Conservation (phyloP, 2,888 invertebrate species). For the Brachylomia viminalis region DNA sequence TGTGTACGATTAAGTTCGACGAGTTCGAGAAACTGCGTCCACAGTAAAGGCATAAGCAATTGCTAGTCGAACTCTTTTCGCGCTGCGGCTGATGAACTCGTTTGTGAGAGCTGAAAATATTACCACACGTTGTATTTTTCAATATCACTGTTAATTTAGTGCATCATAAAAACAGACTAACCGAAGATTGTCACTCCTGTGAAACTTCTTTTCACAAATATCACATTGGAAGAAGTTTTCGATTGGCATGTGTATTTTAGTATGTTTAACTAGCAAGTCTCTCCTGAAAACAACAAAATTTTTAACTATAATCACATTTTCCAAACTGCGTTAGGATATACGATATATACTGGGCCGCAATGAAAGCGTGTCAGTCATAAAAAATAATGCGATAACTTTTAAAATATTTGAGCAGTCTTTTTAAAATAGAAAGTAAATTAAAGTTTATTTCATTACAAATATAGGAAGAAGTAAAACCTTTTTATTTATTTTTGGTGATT, state of each 20-base stretch:
- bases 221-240: conserved; percentile 90
- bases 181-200: conserved; percentile 90
- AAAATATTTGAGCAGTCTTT: no score
- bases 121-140: conserved; percentile 14
- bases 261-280: conserved; percentile 92
- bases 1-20: conserved; percentile 92
- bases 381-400: no score
- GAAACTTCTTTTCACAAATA: conserved; percentile 90
- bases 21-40: conserved; percentile 91
- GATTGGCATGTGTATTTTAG: conserved; percentile 90
- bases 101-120: conserved; percentile 86
- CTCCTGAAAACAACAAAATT: conserved; percentile 84
- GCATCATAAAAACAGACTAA: conserved; percentile 63
- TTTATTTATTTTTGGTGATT: no score
- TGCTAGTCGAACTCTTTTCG: conserved; percentile 79
- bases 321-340: neutral
- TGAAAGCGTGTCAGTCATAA: no score
- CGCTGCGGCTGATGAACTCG: conserved; percentile 87
- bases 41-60: conserved; percentile 91
- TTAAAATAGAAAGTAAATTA: no score
- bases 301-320: neutral
- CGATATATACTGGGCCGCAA: no score
- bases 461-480: no score
- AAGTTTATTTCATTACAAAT: no score
- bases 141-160: conserved; percentile 11